A percentile compares a stretch with the other conserved stretches of the same genome.
phyloP scores from a whole-genome alignment of 1,140 invertebrate species.

The Octopus sinensis region DNA sequence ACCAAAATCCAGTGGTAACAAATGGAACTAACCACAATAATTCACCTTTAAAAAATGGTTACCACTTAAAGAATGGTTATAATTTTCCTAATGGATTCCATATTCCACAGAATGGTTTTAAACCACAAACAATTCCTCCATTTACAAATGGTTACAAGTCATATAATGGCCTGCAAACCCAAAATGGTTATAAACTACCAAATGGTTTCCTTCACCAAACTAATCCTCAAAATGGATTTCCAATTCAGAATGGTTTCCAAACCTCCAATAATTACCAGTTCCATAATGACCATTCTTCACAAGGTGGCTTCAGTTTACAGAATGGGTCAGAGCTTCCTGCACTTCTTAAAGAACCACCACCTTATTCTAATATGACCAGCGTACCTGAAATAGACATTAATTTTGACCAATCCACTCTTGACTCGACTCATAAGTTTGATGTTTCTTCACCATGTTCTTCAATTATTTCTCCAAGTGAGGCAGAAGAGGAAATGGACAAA shows the following conservation, averaged over 20 bases:
- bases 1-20: neutral
- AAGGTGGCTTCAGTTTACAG: neutral
- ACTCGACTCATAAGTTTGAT: neutral
- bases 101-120: neutral
- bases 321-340: constrained; percentile 23
- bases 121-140: neutral
- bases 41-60: neutral
- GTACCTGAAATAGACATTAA: neutral
- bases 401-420: neutral
- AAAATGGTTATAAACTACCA: neutral
- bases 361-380: neutral
- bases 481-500: constrained; percentile 24
- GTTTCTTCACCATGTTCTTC: neutral
- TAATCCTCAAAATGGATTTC: constrained; percentile 11
- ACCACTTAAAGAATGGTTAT: neutral
- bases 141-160: neutral
- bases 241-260: neutral
- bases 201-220: constrained; percentile 13
- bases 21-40: neutral
- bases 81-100: neutral
- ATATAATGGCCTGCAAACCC: constrained; percentile 6
- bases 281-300: constrained; percentile 27
- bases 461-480: neutral
- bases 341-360: constrained; percentile 21
- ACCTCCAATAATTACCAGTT: constrained; percentile 20